Conservation (phyloP, 2,797 vertebrate species). For the Cheirogaleus major region DNA sequence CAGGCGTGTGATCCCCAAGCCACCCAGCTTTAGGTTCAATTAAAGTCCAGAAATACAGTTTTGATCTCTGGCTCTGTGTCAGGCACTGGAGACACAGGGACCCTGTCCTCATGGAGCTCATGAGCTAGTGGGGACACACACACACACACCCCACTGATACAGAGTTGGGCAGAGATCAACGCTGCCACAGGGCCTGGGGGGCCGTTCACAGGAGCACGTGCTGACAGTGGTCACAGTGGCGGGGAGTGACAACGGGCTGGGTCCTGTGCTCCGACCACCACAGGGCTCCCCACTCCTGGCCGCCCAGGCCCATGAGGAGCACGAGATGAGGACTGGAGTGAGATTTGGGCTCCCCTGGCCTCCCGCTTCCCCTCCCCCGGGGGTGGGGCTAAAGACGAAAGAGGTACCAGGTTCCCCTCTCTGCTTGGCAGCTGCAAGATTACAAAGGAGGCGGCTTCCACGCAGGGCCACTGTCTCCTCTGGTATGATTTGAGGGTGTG, state of each 20-base stretch:
- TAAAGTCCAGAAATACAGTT: background rate
- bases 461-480: fast-evolving
- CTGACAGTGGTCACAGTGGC: too few species aligned
- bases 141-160: fast-evolving
- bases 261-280: background rate
- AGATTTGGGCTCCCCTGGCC: background rate
- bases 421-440: background rate
- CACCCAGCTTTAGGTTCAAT: background rate
- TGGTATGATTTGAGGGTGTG: background rate
- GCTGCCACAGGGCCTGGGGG: background rate
- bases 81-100: background rate
- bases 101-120: background rate
- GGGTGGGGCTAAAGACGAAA: background rate
- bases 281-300: background rate
- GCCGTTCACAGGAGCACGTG: fast-evolving
- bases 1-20: background rate
- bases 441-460: background rate
- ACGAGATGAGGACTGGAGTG: background rate
- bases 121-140: too few species aligned
- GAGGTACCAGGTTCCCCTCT: background rate
- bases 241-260: background rate
- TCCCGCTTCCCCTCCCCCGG: background rate
- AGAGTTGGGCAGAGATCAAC: background rate
- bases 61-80: background rate
- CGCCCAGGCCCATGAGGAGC: background rate